Conservation (phyloP, 2,113 vertebrate genomes). For the Nycticorax nycticorax region DNA sequence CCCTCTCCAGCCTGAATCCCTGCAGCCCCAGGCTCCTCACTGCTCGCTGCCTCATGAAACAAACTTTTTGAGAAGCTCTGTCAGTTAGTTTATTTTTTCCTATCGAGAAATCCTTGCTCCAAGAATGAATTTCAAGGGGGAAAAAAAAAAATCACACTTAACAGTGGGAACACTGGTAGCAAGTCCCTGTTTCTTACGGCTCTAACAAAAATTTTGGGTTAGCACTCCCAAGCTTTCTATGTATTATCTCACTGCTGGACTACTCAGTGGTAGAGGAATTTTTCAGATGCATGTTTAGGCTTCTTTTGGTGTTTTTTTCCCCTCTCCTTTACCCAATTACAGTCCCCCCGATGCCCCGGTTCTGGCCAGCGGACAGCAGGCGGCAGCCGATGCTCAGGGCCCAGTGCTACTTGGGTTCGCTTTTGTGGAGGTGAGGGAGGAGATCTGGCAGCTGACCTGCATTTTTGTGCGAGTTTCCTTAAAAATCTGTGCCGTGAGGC, state of each 20-base stretch:
- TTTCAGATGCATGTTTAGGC: neutral
- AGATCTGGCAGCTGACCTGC: neutral
- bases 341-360: rapidly evolving
- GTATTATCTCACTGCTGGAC: neutral
- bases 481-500: neutral
- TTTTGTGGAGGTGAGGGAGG: no score
- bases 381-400: neutral
- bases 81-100: neutral
- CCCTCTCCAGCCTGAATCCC: neutral
- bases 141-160: rapidly evolving
- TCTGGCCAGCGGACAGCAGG: neutral
- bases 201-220: no score
- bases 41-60: neutral
- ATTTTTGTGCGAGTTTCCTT: neutral
- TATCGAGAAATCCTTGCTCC: neutral
- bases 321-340: rapidly evolving
- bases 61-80: neutral
- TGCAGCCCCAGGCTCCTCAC: neutral
- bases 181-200: neutral
- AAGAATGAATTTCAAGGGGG: neutral
- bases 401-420: neutral
- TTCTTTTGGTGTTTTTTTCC: neutral
- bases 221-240: rapidly evolving
- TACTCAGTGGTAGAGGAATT: neutral
- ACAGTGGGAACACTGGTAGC: neutral